A percentile compares a stretch with the other conserved stretches of the same genome.
Conservation (phyloP, 2,113 vertebrate species). For the Hemibagrus wyckioides region DNA sequence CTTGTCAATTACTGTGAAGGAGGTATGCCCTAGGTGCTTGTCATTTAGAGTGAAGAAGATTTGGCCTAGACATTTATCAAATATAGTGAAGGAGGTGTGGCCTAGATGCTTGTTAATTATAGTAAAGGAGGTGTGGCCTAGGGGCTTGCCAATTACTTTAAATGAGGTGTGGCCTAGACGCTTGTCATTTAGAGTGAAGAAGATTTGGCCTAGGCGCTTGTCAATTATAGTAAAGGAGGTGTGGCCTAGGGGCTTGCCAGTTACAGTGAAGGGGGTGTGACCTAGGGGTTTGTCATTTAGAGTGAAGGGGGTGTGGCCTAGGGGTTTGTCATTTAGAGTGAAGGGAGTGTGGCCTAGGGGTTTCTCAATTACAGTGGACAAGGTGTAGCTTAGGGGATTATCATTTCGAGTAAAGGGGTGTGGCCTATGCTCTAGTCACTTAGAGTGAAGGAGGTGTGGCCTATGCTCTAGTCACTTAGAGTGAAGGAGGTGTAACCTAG, state of each 20-base stretch:
- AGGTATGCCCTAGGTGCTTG: background rate
- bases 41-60: background rate
- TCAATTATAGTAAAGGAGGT: background rate
- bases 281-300: background rate
- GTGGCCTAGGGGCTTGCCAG: background rate
- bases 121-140: background rate
- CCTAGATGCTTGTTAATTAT: background rate
- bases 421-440: background rate
- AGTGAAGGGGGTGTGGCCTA: background rate
- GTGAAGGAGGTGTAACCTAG: background rate
- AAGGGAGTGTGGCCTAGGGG: background rate
- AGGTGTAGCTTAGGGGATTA: background rate
- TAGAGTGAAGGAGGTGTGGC: background rate
- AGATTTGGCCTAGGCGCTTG: background rate
- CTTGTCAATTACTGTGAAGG: background rate
- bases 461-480: background rate
- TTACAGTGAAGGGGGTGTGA: background rate
- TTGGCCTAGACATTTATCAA: background rate
- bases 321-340: background rate
- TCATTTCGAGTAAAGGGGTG: background rate
- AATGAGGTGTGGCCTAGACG: background rate
- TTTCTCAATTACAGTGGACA: background rate
- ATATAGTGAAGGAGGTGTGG: background rate
- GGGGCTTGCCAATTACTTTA: background rate
- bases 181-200: background rate